A percentile compares a stretch with the other conserved stretches of the same genome.
Conservation (phyloP, 2,888 invertebrate species). For the Hermodice carunculata region DNA sequence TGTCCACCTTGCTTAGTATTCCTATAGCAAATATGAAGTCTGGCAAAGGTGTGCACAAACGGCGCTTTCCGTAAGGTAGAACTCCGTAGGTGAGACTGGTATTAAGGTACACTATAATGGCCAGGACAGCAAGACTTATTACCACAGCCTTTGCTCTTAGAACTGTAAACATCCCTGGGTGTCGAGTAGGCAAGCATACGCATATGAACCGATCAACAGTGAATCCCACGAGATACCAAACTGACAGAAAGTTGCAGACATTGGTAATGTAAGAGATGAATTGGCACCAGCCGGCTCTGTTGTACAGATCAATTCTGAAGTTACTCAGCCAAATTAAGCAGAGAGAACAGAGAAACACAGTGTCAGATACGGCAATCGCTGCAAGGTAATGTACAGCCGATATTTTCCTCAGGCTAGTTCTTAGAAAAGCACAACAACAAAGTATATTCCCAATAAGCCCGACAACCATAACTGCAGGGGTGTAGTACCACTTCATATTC, state of each 20-base stretch:
- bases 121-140: neutral
- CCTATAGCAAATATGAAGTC: neutral
- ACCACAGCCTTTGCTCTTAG: neutral
- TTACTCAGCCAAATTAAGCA: constrained; percentile 1
- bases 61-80: neutral
- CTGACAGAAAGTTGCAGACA: neutral
- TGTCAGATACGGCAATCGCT: constrained; percentile 2
- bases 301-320: neutral
- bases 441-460: constrained; percentile 1
- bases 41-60: neutral
- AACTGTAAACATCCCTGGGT: neutral
- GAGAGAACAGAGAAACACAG: neutral
- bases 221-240: constrained; percentile 1
- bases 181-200: neutral
- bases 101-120: constrained; percentile 7
- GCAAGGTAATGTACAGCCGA: constrained; percentile 1
- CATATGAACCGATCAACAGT: constrained; percentile 5
- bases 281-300: neutral
- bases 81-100: constrained; percentile 4
- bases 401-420: neutral
- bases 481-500: neutral
- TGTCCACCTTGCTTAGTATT: neutral
- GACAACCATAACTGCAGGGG: neutral
- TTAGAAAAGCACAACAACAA: neutral
- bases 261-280: neutral